Evolutionary conservation across 2,113 vertebrate genomes (phyloP), one percentile per base, ranked within the genome.

Genomic region (Myocastor coypus): DNA sequence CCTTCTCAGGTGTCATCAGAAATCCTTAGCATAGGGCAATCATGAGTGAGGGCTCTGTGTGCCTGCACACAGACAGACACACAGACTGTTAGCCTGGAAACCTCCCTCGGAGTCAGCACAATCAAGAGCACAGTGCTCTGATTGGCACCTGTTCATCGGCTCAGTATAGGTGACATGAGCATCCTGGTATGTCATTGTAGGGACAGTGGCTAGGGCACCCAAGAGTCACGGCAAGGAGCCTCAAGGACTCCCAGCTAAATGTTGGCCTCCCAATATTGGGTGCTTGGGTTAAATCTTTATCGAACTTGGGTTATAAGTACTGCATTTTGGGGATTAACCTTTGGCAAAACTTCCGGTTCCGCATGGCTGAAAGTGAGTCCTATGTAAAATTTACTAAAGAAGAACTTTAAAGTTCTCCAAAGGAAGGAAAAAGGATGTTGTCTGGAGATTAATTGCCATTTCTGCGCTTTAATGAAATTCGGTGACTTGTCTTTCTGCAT

Each of bases 161-260:
- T 2, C 1, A 82, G 13, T 71, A 10, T n/a, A 20, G 24, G 6
- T 0, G 57, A 5, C 7, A 3, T 5, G 13, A 1, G 3, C 1
- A 17, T 0, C 11, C 7, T 17, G 6, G 17, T 1, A 9, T 0
- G 3, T 10, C 9, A 16, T 66, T 2, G 1, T 5, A 7, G 12
- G 20, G 0, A 0, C 20, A n/a, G 16, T 1, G 57, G 73, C 32
- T 3, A 13, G 3, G 0, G 5, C 0, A 9, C 20, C 32, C 1
- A 0, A 22, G 69, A 28, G 22, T 7, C 69, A 28, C 32, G 22
- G 24, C 22, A 5, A 61, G 30, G 16, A 30, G 14, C 8, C 0
- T 40, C 3, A 0, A 19, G 52, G 10, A 2, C 5, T 2, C 3
- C 4, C 28, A 84, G 30, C 20, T 12, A 28, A 24, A 12, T 7